phyloP scores from a whole-genome alignment of 2,888 invertebrate species.

The Cryptosula pallasiana region DNA sequence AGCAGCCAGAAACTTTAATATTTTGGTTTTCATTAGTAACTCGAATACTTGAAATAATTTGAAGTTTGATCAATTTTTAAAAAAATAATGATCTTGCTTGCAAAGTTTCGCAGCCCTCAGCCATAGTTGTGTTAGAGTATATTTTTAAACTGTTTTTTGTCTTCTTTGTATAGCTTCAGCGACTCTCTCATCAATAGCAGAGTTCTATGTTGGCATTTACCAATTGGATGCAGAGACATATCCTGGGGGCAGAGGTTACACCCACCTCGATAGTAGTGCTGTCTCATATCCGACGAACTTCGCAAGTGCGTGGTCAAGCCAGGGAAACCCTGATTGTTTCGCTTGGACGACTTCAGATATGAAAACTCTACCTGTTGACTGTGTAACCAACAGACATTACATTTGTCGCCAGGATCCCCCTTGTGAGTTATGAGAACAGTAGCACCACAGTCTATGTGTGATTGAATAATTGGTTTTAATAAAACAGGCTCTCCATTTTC shows the following conservation, averaged over 20 bases:
- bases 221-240: constrained; percentile 19
- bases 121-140: no score
- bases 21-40: no score
- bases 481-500: no score
- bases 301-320: background rate
- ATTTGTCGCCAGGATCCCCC: background rate
- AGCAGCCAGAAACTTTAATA: no score
- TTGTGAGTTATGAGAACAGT: background rate
- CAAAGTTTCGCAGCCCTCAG: no score
- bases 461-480: no score
- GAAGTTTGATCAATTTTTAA: no score
- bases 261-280: background rate
- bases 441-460: no score
- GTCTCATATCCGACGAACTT: background rate
- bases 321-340: constrained; percentile 18
- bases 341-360: constrained; percentile 1
- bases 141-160: no score
- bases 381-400: background rate
- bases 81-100: no score
- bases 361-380: background rate
- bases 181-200: background rate
- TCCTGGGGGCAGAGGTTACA: background rate
- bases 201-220: constrained; percentile 12
- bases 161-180: background rate
- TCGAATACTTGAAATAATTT: no score